These are phyloP conservation scores for Hydractinia symbiolongicarpus DNA, from an alignment of 30 jellyfish, hydroid and myxozoan species.

Conservation along the genomic window DNA sequence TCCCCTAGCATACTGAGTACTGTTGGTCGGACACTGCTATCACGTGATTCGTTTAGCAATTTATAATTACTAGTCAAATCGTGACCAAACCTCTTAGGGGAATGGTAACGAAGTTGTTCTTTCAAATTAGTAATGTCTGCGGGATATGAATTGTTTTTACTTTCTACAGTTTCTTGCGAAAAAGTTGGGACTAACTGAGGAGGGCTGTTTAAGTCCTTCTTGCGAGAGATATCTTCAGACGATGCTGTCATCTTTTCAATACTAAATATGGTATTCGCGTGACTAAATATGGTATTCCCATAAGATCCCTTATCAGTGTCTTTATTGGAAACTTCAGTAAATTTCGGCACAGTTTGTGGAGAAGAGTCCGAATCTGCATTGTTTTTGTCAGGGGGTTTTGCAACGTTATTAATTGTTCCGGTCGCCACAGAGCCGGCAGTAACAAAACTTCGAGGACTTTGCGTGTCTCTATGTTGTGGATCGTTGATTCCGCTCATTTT, in stretches of 20 bases:
- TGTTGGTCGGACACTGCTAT: slow-evolving; percentile 9
- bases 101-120: slow-evolving; percentile 25
- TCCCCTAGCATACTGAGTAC: slow-evolving; percentile 5
- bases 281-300: neutral
- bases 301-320: neutral
- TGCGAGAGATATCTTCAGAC: neutral
- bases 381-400: neutral
- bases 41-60: neutral
- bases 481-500: slow-evolving; percentile 16
- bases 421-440: neutral
- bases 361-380: slow-evolving; percentile 6
- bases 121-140: slow-evolving; percentile 24
- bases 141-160: slow-evolving; percentile 11
- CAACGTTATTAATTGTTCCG: neutral
- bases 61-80: neutral
- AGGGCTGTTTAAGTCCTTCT: slow-evolving; percentile 5
- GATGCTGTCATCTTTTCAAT: neutral
- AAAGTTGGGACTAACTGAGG: slow-evolving; percentile 16
- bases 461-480: neutral
- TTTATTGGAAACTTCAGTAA: neutral
- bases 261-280: neutral
- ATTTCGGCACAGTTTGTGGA: slow-evolving; percentile 11
- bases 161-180: neutral
- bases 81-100: slow-evolving; percentile 15
- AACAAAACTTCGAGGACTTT: neutral